Evolutionary conservation across 2,113 vertebrate genomes (phyloP).

Genomic region (Collichthys lucidus): DNA sequence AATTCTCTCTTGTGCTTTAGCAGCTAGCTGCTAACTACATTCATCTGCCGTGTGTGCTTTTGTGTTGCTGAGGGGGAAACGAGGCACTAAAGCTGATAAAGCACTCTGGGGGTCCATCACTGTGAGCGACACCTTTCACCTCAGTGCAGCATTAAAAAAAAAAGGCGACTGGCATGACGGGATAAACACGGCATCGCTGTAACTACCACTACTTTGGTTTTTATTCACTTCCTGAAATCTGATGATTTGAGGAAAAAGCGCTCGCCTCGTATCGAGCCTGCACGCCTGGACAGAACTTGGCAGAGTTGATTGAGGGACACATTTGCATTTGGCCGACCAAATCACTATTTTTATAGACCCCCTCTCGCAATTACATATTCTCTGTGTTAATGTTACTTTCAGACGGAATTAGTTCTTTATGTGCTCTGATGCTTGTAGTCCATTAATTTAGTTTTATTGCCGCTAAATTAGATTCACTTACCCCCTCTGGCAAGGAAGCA

Average conservation of each 20-base stretch:
- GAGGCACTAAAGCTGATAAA: not conserved
- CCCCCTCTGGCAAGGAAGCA: conserved; percentile 78
- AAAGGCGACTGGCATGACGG: not conserved
- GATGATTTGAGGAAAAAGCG: conserved; percentile 49
- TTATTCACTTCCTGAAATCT: conserved; percentile 43
- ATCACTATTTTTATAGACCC: conserved; percentile 85
- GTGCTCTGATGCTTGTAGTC: conserved; percentile 82
- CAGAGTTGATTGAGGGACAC: conserved; percentile 68
- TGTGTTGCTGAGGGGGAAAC: not conserved
- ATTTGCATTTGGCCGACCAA: conserved; percentile 82
- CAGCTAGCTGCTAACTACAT: not conserved
- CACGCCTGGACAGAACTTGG: conserved; percentile 72
- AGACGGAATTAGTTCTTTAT: conserved; percentile 84
- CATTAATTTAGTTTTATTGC: conserved; percentile 88
- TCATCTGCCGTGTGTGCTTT: not conserved
- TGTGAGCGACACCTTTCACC: not conserved
- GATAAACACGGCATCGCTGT: not conserved
- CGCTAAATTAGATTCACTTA: conserved; percentile 86
- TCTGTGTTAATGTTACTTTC: conserved; percentile 85
- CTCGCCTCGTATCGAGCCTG: conserved; percentile 53
- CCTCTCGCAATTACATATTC: conserved; percentile 81
- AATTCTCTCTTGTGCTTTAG: no score
- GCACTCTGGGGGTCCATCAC: not conserved
- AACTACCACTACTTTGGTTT: conserved; percentile 6
- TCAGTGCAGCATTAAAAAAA: conserved; percentile 7